A percentile compares a stretch with the other conserved stretches of the same genome.
Evolutionary conservation across 2,888 invertebrate genomes (phyloP).

Genomic region (Parapristionchus giblindavisi): DNA sequence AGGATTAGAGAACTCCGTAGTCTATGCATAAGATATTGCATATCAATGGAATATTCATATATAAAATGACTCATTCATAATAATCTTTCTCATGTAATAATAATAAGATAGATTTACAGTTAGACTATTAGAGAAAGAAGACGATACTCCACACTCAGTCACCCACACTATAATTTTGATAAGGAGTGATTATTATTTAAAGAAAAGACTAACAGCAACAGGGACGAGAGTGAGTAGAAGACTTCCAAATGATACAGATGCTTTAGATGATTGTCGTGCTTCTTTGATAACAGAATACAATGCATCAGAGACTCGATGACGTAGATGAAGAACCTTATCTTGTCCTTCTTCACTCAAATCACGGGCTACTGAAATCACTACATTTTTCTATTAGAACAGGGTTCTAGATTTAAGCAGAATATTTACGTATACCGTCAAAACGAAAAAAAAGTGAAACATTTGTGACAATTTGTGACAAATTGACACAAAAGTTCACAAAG

Average conservation of each 20-base stretch:
- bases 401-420: not conserved
- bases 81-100: too few species aligned
- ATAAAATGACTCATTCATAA: too few species aligned
- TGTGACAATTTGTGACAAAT: too few species aligned
- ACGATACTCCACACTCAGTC: too few species aligned
- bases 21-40: too few species aligned
- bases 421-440: too few species aligned
- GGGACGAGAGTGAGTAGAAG: conserved; percentile 62
- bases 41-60: too few species aligned
- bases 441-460: too few species aligned
- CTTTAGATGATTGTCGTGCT: conserved; percentile 47
- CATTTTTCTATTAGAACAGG: conserved; percentile 16
- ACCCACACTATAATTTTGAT: not conserved
- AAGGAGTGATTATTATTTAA: not conserved
- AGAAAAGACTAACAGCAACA: conserved; percentile 51
- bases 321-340: conserved; percentile 54
- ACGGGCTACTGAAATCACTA: conserved; percentile 53
- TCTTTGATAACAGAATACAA: conserved; percentile 62
- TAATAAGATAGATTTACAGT: too few species aligned
- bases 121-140: too few species aligned
- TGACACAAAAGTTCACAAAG: too few species aligned
- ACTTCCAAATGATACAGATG: conserved; percentile 51
- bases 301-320: conserved; percentile 61
- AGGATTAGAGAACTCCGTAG: too few species aligned
- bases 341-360: conserved; percentile 57